Base-by-base conservation (phyloP, 2,888 invertebrate genomes). In the Andrena bucephala region DNA sequence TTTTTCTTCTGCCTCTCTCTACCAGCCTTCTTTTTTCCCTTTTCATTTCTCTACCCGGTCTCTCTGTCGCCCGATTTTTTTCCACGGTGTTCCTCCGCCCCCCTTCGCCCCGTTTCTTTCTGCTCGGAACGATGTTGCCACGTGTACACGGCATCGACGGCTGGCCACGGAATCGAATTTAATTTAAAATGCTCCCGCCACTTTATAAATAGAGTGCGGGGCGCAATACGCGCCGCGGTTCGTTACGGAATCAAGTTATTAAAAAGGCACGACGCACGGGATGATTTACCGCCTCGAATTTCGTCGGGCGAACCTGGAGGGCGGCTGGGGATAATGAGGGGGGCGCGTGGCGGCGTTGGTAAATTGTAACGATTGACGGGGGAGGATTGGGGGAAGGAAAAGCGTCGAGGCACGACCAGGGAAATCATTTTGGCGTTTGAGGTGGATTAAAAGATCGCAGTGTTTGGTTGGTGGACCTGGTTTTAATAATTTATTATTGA, bases 101-200 rank as follows among this genome's bases (percentile, higher is more conserved):
- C n/a, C 31, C 20, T 29, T 36, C n/a, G n/a, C 27, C n/a, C 10
- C 4, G 42, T 6, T 16, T 65, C 71, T 6, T 5, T n/a, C 24
- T 4, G 20, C 52, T 20, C 57, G 57, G 65, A 36, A 74, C 76
- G 77, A 70, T 54, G 80, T 77, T 78, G 88, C 86, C 88, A 85
- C 88, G 83, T 78, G 88, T 75, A 77, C 62, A 10, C 54, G 42
- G 36, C 52, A n/a, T 67, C 36, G 69, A 29, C 76, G 69, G 57
- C 57, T 57, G 31, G 42, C 31, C 68, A 48, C 72, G 78, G 70
- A 79, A 85, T 88, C 79, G 85, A 84, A 88, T 88, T 88, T 88
- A 87, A 88, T 88, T 88, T 87, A 78, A 85, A 84, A 78, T 31
- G 81, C 71, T 67, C 62, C 80, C 88, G 78, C 83, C 83, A 70